Conservation (phyloP, 2,888 invertebrate species). For the Oscheius onirici region DNA sequence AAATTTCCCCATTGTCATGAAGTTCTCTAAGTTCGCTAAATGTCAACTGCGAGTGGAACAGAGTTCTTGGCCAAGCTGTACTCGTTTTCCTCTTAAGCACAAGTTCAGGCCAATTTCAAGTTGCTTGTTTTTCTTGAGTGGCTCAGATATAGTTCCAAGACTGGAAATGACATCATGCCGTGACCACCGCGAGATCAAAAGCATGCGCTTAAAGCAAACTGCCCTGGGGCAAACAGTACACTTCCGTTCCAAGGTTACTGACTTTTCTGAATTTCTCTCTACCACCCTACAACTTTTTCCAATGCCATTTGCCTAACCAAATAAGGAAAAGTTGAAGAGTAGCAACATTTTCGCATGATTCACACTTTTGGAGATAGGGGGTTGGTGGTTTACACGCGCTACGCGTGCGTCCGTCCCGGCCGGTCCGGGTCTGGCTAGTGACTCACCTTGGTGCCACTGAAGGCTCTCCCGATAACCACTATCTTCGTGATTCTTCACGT, state of each 20-base stretch:
- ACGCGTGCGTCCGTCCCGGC: conserved; percentile 24
- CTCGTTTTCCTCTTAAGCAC: too few relatives aligned
- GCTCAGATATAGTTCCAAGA: background rate
- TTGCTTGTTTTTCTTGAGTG: too few relatives aligned
- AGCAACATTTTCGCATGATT: conserved; percentile 27
- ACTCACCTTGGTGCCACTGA: conserved; percentile 24
- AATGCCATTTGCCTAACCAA: background rate
- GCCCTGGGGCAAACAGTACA: conserved; percentile 28
- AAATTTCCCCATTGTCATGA: too few relatives aligned
- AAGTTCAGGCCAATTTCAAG: too few relatives aligned
- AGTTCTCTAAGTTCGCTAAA: too few relatives aligned
- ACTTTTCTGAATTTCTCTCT: background rate
- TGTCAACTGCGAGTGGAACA: too few relatives aligned
- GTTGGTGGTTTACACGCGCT: conserved; percentile 28
- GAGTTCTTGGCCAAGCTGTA: too few relatives aligned
- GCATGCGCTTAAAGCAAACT: conserved; percentile 24
- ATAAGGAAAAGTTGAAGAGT: conserved; percentile 18
- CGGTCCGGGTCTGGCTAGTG: conserved; percentile 20
- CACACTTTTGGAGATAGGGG: conserved; percentile 24
- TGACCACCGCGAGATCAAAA: conserved; percentile 27
- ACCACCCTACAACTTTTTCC: background rate
- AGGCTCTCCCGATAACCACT: conserved; percentile 25
- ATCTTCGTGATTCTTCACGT: conserved; percentile 18
- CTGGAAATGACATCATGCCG: conserved; percentile 25
- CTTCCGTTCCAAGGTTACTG: conserved; percentile 2